phyloP scores from a whole-genome alignment of 1,140 invertebrate species.

The Drosophila pruinosa region DNA sequence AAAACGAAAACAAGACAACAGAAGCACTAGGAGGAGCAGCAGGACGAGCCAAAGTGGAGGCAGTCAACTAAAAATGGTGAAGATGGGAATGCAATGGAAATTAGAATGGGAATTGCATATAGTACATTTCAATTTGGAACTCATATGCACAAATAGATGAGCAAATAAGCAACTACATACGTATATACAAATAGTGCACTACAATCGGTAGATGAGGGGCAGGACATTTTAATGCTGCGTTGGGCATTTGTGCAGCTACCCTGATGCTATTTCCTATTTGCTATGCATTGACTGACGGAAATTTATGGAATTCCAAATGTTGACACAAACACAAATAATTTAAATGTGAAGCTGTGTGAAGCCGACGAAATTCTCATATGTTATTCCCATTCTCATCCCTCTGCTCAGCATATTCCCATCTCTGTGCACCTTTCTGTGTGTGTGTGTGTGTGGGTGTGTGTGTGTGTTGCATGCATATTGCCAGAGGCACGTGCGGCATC shows the following conservation, averaged over 20 bases:
- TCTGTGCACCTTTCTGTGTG: not conserved
- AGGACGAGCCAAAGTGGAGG: not conserved
- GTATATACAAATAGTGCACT: not conserved
- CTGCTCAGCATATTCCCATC: not conserved
- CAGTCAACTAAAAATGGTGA: not conserved
- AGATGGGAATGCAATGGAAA: constrained; percentile 5
- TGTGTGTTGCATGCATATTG: not conserved
- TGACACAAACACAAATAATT: constrained; percentile 78
- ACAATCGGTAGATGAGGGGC: not conserved
- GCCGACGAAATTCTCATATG: constrained; percentile 58
- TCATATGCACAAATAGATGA: constrained; percentile 60
- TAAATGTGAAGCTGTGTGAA: constrained; percentile 71
- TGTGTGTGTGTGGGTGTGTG: constrained; percentile 41
- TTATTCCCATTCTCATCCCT: not conserved
- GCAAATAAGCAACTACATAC: constrained; percentile 62
- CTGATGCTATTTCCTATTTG: constrained; percentile 43
- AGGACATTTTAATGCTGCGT: constrained; percentile 3
- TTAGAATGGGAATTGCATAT: constrained; percentile 39
- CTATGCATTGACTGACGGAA: constrained; percentile 47
- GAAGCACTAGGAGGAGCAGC: not conserved
- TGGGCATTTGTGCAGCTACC: constrained; percentile 22
- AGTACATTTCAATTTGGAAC: constrained; percentile 60
- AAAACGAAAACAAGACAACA: not conserved
- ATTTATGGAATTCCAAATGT: constrained; percentile 75
- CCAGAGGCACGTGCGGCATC: constrained; percentile 28